Base-by-base conservation (phyloP, 2,888 invertebrate species). In the Ophion slaviceki region DNA sequence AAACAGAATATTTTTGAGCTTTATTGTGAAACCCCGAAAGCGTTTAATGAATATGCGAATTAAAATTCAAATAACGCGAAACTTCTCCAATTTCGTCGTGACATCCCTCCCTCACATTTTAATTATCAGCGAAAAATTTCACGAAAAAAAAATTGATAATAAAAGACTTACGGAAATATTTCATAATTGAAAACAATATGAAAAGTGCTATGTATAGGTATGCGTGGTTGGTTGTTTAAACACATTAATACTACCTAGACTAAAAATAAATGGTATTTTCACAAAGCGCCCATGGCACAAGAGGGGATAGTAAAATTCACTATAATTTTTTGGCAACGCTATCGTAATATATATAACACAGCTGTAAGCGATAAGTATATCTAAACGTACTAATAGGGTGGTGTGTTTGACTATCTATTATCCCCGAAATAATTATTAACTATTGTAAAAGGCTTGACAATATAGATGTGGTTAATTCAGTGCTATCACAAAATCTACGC, bases 1-100 rank as follows among this genome's bases (percentile, higher is more conserved):
- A 45, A 53, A 64, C n/a, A 80, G 59, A 64, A 71, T 71, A 71
- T 80, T 53, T 11, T 53, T 24, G 11, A 70, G n/a, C 7, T 61
- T 14, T 4, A 61, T 68, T 70, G 24, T 47, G 10, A 70, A 61
- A 78, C 7, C n/a, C 40, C 61, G 6, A 28, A 45, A 57, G 40
- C 8, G 40, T 24, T 20, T 2, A 40, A 57, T 4, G 6, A 67
- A 40, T 40, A 24, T 8, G 5, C 36, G 67, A n/a, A 17, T 28
- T 28, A 64, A 28, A n/a, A 7, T 40, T 17, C 67, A 67, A 67
- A 67, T 36, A n/a, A 40, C 36, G 36, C 17, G 66, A 66, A 66
- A 40, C 14, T 20, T 40, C 7, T 53, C 71, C 71, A 57, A 72
- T 32, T 71, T 20, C 53, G 10, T 53, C 32, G 11, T n/a, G 32